Conservation (phyloP, 2,797 vertebrate genomes). For the Schizothorax lantsangensis region DNA sequence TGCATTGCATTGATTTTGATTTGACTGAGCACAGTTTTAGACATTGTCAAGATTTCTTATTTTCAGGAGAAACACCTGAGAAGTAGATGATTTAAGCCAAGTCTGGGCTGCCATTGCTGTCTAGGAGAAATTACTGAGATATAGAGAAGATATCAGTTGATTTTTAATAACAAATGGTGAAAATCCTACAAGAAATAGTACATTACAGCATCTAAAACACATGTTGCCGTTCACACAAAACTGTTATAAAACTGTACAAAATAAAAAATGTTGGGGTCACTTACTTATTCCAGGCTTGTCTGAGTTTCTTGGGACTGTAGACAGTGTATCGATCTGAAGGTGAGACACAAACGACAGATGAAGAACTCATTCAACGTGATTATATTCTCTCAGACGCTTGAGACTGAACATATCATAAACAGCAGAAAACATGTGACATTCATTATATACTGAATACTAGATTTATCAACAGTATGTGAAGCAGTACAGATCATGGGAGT, state of each 20-base stretch:
- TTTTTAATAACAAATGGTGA: background rate
- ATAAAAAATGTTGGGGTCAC: conserved; percentile 63
- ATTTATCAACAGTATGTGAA: no score
- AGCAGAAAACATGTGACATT: no score
- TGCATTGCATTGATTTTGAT: background rate
- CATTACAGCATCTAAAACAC: background rate
- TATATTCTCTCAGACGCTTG: no score
- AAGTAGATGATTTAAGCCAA: background rate
- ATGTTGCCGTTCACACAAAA: background rate
- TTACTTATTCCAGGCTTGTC: conserved; percentile 99
- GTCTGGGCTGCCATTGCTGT: background rate
- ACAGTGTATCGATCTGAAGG: conserved; percentile 91
- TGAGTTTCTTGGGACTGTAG: conserved; percentile 93
- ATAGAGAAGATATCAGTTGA: background rate
- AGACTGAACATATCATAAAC: no score
- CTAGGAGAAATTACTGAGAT: background rate
- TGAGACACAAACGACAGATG: background rate
- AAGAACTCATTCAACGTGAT: background rate
- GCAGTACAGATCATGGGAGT: no score
- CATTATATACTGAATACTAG: no score
- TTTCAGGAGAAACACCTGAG: background rate
- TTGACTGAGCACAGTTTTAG: background rate
- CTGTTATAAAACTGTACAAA: background rate
- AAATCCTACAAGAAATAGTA: background rate
- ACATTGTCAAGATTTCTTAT: background rate